Conservation (phyloP, 2,888 invertebrate genomes). For the Clostera curtula region DNA sequence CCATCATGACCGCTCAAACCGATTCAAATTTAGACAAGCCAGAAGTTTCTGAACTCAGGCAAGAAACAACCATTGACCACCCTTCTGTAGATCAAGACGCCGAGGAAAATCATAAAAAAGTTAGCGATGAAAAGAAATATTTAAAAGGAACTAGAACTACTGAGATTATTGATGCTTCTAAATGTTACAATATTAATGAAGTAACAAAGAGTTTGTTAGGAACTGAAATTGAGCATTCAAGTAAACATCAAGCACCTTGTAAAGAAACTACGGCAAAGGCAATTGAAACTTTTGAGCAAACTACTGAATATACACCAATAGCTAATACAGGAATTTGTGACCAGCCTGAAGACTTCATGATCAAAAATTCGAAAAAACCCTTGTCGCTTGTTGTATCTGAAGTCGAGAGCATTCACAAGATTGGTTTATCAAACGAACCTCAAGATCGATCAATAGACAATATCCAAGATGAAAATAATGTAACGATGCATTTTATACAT, state of each 20-base stretch:
- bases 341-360: conserved; percentile 4
- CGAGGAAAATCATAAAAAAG: no score
- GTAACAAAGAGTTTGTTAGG: conserved; percentile 10
- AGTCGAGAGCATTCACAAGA: no score
- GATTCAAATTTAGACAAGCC: conserved; percentile 31
- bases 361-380: no score
- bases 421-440: no score
- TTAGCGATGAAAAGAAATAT: conserved; percentile 4
- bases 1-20: conserved; percentile 41
- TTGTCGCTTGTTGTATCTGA: no score
- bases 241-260: neutral
- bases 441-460: no score
- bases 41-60: conserved; percentile 9
- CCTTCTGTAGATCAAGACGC: no score
- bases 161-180: neutral
- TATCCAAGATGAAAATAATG: conserved; percentile 2
- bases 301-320: neutral
- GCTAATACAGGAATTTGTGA: neutral
- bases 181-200: conserved; percentile 4
- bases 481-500: conserved; percentile 16
- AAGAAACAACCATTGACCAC: no score
- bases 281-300: neutral
- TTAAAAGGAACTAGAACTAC: conserved; percentile 4
- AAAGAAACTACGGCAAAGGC: neutral
- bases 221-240: conserved; percentile 12